These are phyloP conservation scores for Bedellia somnulentella DNA, from an alignment of 2,888 invertebrate genomes.

Conservation along the genomic window DNA sequence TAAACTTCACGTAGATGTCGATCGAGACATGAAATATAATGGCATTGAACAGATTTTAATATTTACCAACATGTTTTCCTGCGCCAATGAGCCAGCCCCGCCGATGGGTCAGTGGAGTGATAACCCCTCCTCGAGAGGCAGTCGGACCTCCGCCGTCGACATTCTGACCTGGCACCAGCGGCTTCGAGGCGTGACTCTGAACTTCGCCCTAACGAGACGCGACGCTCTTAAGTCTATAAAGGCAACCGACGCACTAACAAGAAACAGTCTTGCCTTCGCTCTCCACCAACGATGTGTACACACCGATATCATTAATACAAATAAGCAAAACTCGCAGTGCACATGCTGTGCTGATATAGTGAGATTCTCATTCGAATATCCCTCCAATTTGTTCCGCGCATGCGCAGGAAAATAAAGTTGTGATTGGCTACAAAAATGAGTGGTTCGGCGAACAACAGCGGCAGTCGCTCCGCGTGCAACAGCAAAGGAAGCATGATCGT, in stretches of 20 bases:
- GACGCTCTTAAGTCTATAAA: conserved; percentile 44
- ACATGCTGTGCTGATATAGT: conserved; percentile 1
- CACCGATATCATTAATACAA: conserved; percentile 2
- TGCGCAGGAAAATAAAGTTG: neutral
- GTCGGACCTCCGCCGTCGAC: conserved; percentile 27
- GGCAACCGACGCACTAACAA: conserved; percentile 34
- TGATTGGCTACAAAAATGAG: conserved; percentile 26
- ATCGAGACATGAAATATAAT: too few species aligned
- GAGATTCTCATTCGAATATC: conserved; percentile 1
- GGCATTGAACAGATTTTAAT: too few species aligned
- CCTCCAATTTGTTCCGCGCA: neutral
- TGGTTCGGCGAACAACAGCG: conserved; percentile 17
- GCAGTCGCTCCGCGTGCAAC: conserved; percentile 44
- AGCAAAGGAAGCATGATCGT: conserved; percentile 82
- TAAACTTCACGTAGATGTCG: too few species aligned
- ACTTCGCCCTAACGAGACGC: conserved; percentile 42
- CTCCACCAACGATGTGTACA: conserved; percentile 43
- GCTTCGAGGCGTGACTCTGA: too few species aligned
- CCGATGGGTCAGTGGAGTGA: conserved; percentile 27
- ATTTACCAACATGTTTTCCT: too few species aligned
- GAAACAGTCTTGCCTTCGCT: conserved; percentile 45
- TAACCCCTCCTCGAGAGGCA: conserved; percentile 30
- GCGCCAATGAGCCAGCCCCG: conserved; percentile 3
- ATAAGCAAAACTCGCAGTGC: neutral
- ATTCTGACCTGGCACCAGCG: conserved; percentile 7